These are phyloP conservation scores for Pseudolycoriella hygida DNA, from an alignment of 2,888 invertebrate species.

Conservation along the genomic window DNA sequence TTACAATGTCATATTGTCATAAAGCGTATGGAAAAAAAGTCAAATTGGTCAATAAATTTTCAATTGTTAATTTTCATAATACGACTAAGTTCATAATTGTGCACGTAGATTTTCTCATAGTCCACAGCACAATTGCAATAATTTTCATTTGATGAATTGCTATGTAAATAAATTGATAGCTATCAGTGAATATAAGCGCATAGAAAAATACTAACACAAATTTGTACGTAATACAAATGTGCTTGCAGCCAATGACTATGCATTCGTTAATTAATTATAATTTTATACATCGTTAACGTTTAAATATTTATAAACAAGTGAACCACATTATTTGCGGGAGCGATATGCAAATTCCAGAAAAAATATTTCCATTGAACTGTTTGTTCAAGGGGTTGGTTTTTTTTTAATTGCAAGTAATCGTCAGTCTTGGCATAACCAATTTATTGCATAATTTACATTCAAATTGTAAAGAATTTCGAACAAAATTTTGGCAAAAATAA, in stretches of 20 bases:
- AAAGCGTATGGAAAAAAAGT: background rate
- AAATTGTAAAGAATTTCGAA: too few relatives aligned
- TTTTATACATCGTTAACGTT: background rate
- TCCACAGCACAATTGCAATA: constrained; percentile 4
- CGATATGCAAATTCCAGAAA: background rate
- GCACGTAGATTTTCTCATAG: constrained; percentile 2
- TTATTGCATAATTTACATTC: too few relatives aligned
- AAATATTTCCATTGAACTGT: background rate
- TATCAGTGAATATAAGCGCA: too few relatives aligned
- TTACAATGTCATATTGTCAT: too few relatives aligned
- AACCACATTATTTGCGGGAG: too few relatives aligned
- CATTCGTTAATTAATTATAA: background rate
- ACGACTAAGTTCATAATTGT: background rate
- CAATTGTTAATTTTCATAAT: constrained; percentile 3
- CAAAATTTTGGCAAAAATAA: too few relatives aligned
- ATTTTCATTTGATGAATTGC: constrained; percentile 1
- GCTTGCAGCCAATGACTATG: too few relatives aligned
- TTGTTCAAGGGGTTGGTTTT: too few relatives aligned
- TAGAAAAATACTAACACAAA: too few relatives aligned
- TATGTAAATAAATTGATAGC: background rate
- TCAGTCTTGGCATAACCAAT: too few relatives aligned
- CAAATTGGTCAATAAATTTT: constrained; percentile 3
- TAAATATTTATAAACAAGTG: background rate
- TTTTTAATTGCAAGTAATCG: too few relatives aligned
- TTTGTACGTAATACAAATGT: too few relatives aligned